Percentiles rank a stretch among this genome's conserved stretches.
These are phyloP conservation scores for Cyphomyrus discorhynchus DNA, from an alignment of 2,113 vertebrate genomes.

Conservation along the genomic window DNA sequence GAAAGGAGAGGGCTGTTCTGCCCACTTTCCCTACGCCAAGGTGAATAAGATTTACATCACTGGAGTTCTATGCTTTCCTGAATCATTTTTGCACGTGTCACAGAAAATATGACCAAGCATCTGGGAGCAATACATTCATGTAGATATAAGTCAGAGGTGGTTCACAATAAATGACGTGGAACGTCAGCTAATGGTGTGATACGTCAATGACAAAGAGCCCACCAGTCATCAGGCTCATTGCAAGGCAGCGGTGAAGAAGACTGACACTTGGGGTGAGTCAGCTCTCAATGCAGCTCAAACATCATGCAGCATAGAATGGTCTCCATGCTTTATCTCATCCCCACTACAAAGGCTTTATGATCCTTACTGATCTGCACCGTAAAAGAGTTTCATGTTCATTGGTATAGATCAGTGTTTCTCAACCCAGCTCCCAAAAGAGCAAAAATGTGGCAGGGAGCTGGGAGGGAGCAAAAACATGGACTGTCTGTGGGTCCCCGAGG, in stretches of 20 bases:
- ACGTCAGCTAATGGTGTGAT: constrained; percentile 57
- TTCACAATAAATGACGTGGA: constrained; percentile 51
- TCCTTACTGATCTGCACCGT: background rate
- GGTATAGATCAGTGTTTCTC: background rate
- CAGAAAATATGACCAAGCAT: background rate
- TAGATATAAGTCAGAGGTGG: background rate
- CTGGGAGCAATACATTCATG: background rate
- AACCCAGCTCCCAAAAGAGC: background rate
- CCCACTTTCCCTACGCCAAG: background rate
- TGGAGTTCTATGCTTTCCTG: background rate
- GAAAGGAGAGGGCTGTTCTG: background rate
- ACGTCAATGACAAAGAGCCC: constrained; percentile 62
- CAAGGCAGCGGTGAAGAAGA: constrained; percentile 60
- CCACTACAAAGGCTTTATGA: background rate
- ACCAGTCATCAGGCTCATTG: constrained; percentile 59
- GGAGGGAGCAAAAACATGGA: background rate
- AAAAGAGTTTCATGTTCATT: background rate
- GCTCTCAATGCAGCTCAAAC: background rate
- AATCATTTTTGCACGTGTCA: background rate
- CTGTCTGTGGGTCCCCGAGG: background rate
- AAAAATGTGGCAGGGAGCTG: background rate
- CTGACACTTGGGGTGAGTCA: constrained; percentile 43
- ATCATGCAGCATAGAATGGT: background rate
- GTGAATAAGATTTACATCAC: background rate
- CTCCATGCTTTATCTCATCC: background rate